A percentile compares a stretch with the other conserved stretches of the same genome.
phyloP scores from a whole-genome alignment of 64 coral and sea anemone genomes.

The Montipora capricornis region DNA sequence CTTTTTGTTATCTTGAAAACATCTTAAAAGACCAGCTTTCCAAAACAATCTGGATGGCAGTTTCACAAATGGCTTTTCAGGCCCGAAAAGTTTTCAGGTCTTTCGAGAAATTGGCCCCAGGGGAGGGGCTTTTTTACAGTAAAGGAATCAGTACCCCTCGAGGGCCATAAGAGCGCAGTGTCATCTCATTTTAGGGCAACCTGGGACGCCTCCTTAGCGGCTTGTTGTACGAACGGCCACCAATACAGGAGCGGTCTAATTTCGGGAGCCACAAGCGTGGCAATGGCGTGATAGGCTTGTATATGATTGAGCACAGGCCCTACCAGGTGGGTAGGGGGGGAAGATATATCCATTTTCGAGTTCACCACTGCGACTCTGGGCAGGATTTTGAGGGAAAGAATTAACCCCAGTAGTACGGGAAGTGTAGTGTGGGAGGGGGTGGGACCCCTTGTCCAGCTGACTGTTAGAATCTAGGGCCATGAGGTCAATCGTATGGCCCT shows the following conservation, averaged over 20 bases:
- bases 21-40: too few species aligned
- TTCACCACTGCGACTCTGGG: conserved; percentile 1
- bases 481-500: not conserved
- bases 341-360: conserved; percentile 14
- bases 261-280: not conserved
- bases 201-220: too few species aligned
- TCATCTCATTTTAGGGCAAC: too few species aligned
- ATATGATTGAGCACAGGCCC: conserved; percentile 6
- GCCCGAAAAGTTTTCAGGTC: too few species aligned
- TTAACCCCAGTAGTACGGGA: too few species aligned
- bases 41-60: too few species aligned
- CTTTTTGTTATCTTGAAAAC: too few species aligned
- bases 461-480: not conserved
- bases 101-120: too few species aligned
- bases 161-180: too few species aligned
- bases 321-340: not conserved
- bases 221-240: too few species aligned
- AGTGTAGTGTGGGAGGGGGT: not conserved
- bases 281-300: not conserved
- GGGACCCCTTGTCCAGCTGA: not conserved
- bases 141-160: not conserved
- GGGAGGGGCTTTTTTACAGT: not conserved
- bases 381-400: not conserved
- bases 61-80: too few species aligned
- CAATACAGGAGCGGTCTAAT: too few species aligned